Base-by-base conservation (phyloP, 2,888 invertebrate species). In the Imbricaverruca yamaguchii region DNA sequence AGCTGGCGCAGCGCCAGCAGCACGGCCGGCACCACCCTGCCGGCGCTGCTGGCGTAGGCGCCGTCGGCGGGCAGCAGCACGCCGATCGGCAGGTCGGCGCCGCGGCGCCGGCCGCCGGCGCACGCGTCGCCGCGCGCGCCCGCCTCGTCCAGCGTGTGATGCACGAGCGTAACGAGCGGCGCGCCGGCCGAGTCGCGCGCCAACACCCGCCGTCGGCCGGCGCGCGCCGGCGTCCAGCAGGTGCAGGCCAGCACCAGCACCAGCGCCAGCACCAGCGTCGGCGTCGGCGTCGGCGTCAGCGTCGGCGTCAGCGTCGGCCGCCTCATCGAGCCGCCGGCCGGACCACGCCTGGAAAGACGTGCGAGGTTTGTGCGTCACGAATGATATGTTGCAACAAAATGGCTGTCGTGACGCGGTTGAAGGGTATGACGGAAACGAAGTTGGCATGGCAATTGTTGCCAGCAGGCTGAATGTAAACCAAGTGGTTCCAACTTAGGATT, bases 21-120 rank as follows among this genome's bases (percentile, higher is more conserved):
- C 7, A 93, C 86, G 0, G 91, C 91, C 57, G 91, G 90, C 81
- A 90, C 86, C 57, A 92, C 91, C 89, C 93, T 87, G 56, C 69
- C 81, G 56, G 85, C 69, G 0, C 85, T 83, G n/a, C 83, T 80
- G 69, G 84, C 83, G 82, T 85, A 86, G 13, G 56, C 78, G 0
- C 82, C 67, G 21, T 84, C 81, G 79, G 84, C 82, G 0, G 86
- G 86, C 6, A 86, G 83, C 6, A 86, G 82, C 0, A 86, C 83
- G 6, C 84, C 83, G 3, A 85, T 83, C 81, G 84, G 83, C 25
- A 84, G 21, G 56, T 53, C 18, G 69, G 74, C 61, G 81, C 23
- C n/a, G 21, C n/a, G 12, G 55, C 56, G 18, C 0, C n/a, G 8
- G 78, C n/a, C 13, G 12, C 12, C 23, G 9, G 55, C 9, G 78